Base-by-base conservation (phyloP, 2,888 invertebrate genomes). In the Lottia scabra region DNA sequence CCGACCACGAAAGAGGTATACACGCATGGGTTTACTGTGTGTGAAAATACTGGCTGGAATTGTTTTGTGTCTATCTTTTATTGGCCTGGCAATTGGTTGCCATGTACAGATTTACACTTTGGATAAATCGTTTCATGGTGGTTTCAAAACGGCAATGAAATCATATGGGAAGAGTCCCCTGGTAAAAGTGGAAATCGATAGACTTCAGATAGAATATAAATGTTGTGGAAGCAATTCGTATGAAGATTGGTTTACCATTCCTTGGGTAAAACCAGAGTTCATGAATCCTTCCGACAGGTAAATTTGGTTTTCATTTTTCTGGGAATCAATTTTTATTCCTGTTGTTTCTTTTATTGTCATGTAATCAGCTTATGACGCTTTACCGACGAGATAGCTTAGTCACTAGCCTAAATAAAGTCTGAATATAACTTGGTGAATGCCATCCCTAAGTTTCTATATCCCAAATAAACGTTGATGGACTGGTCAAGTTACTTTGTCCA, bases 201-300 rank as follows among this genome's bases (percentile, higher is more conserved):
- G 69, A 6, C 74, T 87, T 48, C 88, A 88, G 74, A 81, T 84
- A 64, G 74, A 80, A n/a, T 86, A 80, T 73, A 66, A 66, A 62
- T 88, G 88, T 73, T 88, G 88, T 77, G 88, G 88, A 19, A 84
- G 82, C 71, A 75, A 73, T 3, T 77, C 79, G 16, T 87, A 86
- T 75, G 76, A 78, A 5, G 87, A 87, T 68, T 88, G 87, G 87
- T 88, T 87, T 73, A 62, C 67, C n/a, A 73, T 84, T 13, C 26
- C 77, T 16, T 88, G 88, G 88, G 76, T 83, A 6, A 78, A 81
- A 19, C 75, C 77, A 1, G 74, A 80, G 8, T 81, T 78, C 68
- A 44, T 84, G 16, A 73, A 77, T 30, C 30, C 30, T 2, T 30
- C 30, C 62, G 63, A 63, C 6, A 64, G 30, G 30, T 30, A 30